These are phyloP conservation scores for Centroberyx gerrardi DNA, from an alignment of 2,797 vertebrate species.

Conservation along the genomic window DNA sequence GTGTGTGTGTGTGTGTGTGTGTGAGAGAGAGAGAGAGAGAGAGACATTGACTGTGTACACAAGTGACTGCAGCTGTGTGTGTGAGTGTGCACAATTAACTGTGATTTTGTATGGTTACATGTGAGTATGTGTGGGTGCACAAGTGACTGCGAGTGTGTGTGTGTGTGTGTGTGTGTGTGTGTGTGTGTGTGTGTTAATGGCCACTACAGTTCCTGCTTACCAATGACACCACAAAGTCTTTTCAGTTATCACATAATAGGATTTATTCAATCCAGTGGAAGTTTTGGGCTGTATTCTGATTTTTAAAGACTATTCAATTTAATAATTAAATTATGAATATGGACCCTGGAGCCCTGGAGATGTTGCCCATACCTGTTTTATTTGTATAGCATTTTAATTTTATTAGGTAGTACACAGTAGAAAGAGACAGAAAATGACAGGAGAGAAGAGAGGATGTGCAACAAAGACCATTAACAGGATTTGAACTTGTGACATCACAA, in stretches of 20 bases:
- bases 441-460: neutral
- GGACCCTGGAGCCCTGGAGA: neutral
- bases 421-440: neutral
- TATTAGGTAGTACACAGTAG: neutral
- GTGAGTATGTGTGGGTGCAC: constrained; percentile 19
- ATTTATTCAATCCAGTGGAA: constrained; percentile 52
- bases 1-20: neutral
- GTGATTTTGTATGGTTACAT: constrained; percentile 5
- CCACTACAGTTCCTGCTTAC: constrained; percentile 39
- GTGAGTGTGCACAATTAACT: neutral
- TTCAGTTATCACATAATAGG: constrained; percentile 51
- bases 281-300: constrained; percentile 4
- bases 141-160: constrained; percentile 20
- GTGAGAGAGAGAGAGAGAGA: too few species aligned
- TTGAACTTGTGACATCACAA: too few species aligned
- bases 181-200: constrained; percentile 17
- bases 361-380: constrained; percentile 31
- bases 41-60: too few species aligned
- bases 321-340: constrained; percentile 51
- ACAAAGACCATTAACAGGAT: too few species aligned
- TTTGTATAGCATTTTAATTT: constrained; percentile 42
- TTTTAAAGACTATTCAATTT: constrained; percentile 31
- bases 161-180: constrained; percentile 27
- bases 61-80: too few species aligned
- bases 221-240: constrained; percentile 24